Conservation (phyloP, 1,140 invertebrate species). For the Eurosta solidaginis region DNA sequence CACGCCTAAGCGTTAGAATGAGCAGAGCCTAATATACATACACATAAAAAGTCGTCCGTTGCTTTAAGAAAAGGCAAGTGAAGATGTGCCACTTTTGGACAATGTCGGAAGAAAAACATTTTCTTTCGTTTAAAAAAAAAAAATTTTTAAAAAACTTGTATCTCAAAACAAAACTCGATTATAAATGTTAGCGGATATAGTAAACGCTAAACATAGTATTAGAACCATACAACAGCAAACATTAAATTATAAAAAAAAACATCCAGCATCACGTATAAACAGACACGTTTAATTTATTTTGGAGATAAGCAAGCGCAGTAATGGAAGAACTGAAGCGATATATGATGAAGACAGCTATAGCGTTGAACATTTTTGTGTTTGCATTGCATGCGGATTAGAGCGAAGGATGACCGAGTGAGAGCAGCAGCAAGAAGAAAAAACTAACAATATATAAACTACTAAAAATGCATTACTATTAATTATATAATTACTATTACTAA, state of each 20-base stretch:
- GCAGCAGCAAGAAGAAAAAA: neutral
- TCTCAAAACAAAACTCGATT: neutral
- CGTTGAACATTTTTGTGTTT: neutral
- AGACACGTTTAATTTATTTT: neutral
- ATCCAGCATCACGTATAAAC: neutral
- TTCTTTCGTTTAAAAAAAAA: too few species aligned
- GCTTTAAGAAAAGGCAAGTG: neutral
- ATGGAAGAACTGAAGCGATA: too few species aligned
- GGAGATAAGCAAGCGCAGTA: neutral
- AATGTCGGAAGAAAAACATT: neutral
- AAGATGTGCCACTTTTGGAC: neutral
- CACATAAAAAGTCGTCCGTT: neutral
- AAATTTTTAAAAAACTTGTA: too few species aligned
- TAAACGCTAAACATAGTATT: neutral
- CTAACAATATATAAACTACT: conserved; percentile 12
- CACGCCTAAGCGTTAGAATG: conserved; percentile 41
- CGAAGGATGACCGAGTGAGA: neutral
- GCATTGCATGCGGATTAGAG: too few species aligned
- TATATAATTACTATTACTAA: neutral
- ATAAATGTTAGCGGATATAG: neutral
- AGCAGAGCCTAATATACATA: neutral
- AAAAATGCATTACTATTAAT: neutral
- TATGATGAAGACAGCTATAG: too few species aligned
- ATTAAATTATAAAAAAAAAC: neutral
- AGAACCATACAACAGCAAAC: neutral